Evolutionary conservation across 2,113 vertebrate species (phyloP), one percentile per base, ranked within the genome.

Genomic region (Melierax canorus): DNA sequence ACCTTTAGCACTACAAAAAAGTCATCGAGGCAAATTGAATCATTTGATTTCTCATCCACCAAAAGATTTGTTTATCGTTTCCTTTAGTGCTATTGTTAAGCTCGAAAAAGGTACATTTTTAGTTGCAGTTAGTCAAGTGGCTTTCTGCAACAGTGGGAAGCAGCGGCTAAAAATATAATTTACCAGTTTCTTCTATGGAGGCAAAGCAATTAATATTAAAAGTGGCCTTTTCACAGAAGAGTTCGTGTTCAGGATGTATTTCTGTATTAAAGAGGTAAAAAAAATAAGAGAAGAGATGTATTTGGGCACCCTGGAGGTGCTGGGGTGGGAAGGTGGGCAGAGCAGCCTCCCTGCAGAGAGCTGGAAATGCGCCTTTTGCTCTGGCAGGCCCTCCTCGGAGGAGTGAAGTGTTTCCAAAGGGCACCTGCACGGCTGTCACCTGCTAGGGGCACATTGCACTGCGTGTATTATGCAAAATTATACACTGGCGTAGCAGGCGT

Each of bases 151-250:
- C 76, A 95, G 91, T 96, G 90, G 87, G 94, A 96, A 97, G 73
- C 86, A 75, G 79, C 8, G 62, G 88, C 97, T 98, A 98, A 98
- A 98, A 97, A 98, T 98, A 97, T 39, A 41, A 15, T 89, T 97
- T 97, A 89, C 94, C 90, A 85, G 76, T 90, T 95, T 86, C 75
- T 92, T 66, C 88, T 36, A 12, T 83, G 91, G 89, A 97, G 79
- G 96, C 90, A 93, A 89, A 95, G 82, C 95, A 97, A 96, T 97
- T 98, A 92, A 96, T 97, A 92, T 86, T 94, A 90, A 85, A 97
- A 92, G 66, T 78, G 91, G 93, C 96, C 93, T 97, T 98, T 97
- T 96, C 73, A 66, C 76, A 27, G 94, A 71, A 92, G 81, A 67
- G 48, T 92, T 97, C 32, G 5, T 64, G 43, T 97, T 98, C 97